A percentile compares a stretch with the other conserved stretches of the same genome.
Conservation (phyloP, 2,888 invertebrate species). For the Gymnosoma rotundatum region DNA sequence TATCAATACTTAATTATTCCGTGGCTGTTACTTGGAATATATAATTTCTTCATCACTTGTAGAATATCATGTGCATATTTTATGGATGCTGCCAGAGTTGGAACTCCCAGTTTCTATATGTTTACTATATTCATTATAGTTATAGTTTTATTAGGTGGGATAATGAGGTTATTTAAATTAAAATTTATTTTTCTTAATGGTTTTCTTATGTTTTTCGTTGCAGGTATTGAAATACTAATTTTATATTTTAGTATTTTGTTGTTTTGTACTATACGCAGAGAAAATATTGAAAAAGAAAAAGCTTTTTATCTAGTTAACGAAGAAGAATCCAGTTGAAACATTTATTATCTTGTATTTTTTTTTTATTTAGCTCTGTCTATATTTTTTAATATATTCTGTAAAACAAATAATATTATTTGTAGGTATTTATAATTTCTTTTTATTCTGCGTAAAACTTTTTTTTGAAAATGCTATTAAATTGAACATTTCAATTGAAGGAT, state of each 20-base stretch:
- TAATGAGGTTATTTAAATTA: neutral
- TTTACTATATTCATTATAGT: neutral
- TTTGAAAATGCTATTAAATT: too few species aligned
- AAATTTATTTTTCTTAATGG: neutral
- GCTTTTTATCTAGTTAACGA: too few species aligned
- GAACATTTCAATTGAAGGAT: too few species aligned
- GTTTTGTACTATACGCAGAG: slow-evolving; percentile 15
- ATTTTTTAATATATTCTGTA: too few species aligned
- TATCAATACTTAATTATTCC: slow-evolving; percentile 8
- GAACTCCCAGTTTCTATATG: neutral
- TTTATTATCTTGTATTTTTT: too few species aligned
- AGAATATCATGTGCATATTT: neutral
- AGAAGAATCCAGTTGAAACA: too few species aligned
- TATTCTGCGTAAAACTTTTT: too few species aligned
- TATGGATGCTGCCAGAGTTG: neutral
- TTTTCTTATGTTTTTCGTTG: neutral
- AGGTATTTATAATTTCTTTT: too few species aligned
- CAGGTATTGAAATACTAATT: slow-evolving; percentile 4
- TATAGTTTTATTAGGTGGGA: neutral
- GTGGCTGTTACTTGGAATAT: slow-evolving; percentile 9
- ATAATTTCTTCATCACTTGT: neutral
- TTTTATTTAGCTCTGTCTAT: too few species aligned
- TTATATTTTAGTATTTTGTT: slow-evolving; percentile 18
- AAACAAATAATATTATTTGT: too few species aligned
- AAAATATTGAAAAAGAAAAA: slow-evolving; percentile 14